A percentile compares a stretch with the other conserved stretches of the same genome.
Conservation (phyloP, 2,888 invertebrate species). For the Noctua janthina region DNA sequence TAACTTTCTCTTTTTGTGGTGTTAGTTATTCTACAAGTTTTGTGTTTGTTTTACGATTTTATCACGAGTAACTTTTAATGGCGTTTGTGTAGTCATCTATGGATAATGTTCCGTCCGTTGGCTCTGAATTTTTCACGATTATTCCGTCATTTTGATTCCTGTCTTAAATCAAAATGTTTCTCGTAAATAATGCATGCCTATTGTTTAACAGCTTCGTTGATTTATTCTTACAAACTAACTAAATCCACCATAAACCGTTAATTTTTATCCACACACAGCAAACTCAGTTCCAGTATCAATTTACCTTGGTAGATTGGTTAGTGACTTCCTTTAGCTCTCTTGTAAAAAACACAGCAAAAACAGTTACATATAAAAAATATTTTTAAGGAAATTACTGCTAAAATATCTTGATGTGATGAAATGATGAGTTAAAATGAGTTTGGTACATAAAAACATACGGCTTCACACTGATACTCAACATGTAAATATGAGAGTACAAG, state of each 20-base stretch:
- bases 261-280: not conserved
- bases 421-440: not conserved
- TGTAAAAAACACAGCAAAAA: not conserved
- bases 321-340: not conserved
- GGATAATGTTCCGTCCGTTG: not conserved
- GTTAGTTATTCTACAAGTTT: conserved; percentile 25
- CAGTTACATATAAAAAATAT: not conserved
- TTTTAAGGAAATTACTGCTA: not conserved
- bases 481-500: not conserved
- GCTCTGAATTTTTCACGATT: not conserved
- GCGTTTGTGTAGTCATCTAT: not conserved
- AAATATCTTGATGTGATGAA: not conserved
- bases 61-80: conserved; percentile 4
- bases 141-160: not conserved
- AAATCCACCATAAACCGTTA: not conserved
- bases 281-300: not conserved
- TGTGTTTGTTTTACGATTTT: conserved; percentile 12
- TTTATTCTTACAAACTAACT: not conserved
- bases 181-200: not conserved
- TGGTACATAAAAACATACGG: not conserved
- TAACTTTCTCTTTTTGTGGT: conserved; percentile 31
- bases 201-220: not conserved
- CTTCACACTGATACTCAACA: not conserved
- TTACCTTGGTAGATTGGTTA: too few species aligned
- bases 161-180: not conserved